Percentiles rank a stretch among this genome's conserved stretches.
Conservation (phyloP, 1,140 invertebrate genomes). For the Tetramorium parvispinum region DNA sequence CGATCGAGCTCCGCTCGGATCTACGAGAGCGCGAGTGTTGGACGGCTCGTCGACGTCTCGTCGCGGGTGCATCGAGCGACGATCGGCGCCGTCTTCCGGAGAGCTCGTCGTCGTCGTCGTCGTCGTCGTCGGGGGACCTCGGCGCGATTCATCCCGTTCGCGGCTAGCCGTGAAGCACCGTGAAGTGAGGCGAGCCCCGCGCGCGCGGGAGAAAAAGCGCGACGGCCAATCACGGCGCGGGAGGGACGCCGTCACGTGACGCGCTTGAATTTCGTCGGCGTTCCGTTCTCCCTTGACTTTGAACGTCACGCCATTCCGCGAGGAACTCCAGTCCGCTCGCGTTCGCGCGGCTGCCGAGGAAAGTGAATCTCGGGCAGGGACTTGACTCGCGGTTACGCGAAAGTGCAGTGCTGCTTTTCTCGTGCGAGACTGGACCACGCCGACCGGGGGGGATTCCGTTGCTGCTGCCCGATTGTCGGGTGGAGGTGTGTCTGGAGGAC, state of each 20-base stretch:
- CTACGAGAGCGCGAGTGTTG: no score
- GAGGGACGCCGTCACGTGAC: conserved; percentile 28
- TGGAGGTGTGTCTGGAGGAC: no score
- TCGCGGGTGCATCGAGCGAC: no score
- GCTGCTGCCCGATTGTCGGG: no score
- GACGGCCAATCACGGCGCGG: conserved; percentile 17
- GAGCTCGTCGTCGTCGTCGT: no score
- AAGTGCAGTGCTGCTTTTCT: not conserved
- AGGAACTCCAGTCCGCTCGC: not conserved
- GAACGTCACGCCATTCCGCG: conserved; percentile 28
- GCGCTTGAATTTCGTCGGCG: conserved; percentile 36
- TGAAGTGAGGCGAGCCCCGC: no score
- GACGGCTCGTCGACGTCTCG: no score
- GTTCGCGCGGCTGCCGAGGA: not conserved
- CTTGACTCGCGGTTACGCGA: not conserved
- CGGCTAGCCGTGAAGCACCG: not conserved
- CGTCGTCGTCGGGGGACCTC: no score
- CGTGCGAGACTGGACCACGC: not conserved
- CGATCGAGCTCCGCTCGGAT: no score
- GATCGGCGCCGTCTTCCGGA: no score
- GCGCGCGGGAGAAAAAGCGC: conserved; percentile 27
- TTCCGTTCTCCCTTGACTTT: conserved; percentile 16
- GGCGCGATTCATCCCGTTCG: not conserved
- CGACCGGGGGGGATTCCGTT: not conserved
- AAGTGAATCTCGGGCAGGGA: not conserved